These are phyloP conservation scores for Nycticebus coucang DNA, from an alignment of 2,113 vertebrate genomes.

Conservation along the genomic window DNA sequence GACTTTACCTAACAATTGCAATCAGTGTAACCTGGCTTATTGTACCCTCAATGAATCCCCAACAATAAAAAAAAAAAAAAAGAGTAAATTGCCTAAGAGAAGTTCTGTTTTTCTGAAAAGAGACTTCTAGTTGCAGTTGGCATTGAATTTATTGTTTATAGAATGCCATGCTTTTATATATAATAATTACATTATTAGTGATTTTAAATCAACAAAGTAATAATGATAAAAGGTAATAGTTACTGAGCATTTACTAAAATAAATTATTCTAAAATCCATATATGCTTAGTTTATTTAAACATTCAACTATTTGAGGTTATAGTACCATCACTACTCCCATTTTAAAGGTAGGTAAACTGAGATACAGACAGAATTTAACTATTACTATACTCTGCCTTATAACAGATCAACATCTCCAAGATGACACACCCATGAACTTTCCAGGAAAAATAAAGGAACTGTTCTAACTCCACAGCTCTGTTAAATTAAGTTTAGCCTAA, in stretches of 20 bases:
- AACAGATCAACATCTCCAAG: not conserved
- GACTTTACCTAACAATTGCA: too few relatives aligned
- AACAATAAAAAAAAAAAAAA: too few relatives aligned
- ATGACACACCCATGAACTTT: not conserved
- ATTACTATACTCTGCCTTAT: not conserved
- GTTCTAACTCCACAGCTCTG: not conserved
- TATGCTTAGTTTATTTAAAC: not conserved
- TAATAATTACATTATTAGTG: not conserved
- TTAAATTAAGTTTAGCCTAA: not conserved
- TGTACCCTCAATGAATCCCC: too few relatives aligned
- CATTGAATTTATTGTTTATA: not conserved
- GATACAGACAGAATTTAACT: not conserved
- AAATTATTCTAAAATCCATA: constrained; percentile 12
- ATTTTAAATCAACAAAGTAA: constrained; percentile 3
- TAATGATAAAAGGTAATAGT: not conserved
- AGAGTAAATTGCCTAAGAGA: not conserved
- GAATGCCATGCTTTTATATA: not conserved
- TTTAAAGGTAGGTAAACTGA: constrained; percentile 10
- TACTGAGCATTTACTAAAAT: not conserved
- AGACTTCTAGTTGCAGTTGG: not conserved
- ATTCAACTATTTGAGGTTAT: not conserved
- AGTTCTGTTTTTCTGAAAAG: not conserved
- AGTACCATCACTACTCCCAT: not conserved
- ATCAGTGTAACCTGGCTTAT: too few relatives aligned
- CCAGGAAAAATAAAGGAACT: not conserved